Conservation (phyloP, 1,140 invertebrate species). For the Macrostomum lignano region DNA sequence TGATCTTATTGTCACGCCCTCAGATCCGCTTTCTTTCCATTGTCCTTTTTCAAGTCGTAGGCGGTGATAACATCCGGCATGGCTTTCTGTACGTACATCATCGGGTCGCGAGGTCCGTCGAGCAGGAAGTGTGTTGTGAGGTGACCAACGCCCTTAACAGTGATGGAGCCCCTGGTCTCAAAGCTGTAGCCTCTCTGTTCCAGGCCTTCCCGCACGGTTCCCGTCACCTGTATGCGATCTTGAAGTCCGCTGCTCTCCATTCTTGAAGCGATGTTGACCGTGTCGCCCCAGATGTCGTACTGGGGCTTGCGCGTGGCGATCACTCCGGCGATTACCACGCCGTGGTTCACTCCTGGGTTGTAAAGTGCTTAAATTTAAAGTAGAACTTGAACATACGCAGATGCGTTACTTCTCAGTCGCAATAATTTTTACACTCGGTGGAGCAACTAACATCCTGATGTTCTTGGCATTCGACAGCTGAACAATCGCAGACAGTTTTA, state of each 20-base stretch:
- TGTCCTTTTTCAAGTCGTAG: no score
- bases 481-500: no score
- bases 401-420: background rate
- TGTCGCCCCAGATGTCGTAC: slow-evolving; percentile 94
- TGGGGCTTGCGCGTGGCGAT: slow-evolving; percentile 79
- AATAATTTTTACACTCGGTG: slow-evolving; percentile 16
- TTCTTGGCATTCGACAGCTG: no score
- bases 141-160: slow-evolving; percentile 75
- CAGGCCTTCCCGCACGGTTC: slow-evolving; percentile 28
- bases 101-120: slow-evolving; percentile 16
- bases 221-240: slow-evolving; percentile 47
- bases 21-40: no score
- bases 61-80: no score
- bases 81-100: no score
- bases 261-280: slow-evolving; percentile 74
- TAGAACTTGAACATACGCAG: background rate
- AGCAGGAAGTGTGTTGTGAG: slow-evolving; percentile 64
- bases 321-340: slow-evolving; percentile 71
- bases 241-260: slow-evolving; percentile 44
- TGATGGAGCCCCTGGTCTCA: slow-evolving; percentile 53
- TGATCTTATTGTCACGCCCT: no score
- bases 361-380: background rate
- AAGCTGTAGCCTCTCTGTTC: slow-evolving; percentile 41
- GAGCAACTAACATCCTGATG: no score
- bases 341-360: slow-evolving; percentile 51